Evolutionary conservation across 1,140 invertebrate genomes (phyloP).

Genomic region (Sesamia nonagrioides): DNA sequence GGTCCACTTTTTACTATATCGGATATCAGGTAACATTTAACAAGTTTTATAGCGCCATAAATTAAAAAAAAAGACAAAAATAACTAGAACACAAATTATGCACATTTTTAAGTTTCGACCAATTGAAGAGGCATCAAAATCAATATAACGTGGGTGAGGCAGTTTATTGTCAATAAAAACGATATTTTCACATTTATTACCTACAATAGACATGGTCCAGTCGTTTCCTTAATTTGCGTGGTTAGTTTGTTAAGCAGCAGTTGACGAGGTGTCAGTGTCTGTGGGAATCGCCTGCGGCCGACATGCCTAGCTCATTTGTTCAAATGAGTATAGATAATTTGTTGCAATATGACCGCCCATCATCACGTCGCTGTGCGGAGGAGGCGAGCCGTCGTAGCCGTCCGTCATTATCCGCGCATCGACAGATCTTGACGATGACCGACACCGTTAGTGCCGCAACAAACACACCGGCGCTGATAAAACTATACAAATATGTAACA

Average conservation of each 20-base stretch:
- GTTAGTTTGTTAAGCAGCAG: constrained; percentile 67
- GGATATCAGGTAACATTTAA: background rate
- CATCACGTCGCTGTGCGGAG: constrained; percentile 11
- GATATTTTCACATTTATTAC: constrained; percentile 10
- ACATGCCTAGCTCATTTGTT: constrained; percentile 65
- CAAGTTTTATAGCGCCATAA: background rate
- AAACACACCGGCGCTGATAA: constrained; percentile 9
- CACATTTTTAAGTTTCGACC: constrained; percentile 3
- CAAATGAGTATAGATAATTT: constrained; percentile 73
- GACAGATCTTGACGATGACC: constrained; percentile 14
- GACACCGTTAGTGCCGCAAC: constrained; percentile 24
- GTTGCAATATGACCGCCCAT: constrained; percentile 34
- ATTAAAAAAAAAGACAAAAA: constrained; percentile 11
- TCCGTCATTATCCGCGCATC: constrained; percentile 42
- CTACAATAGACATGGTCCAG: background rate
- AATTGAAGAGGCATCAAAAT: background rate
- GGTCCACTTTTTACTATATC: background rate
- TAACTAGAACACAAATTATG: constrained; percentile 9
- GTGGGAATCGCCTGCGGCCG: constrained; percentile 77
- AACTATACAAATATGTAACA: constrained; percentile 40
- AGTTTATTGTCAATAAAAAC: constrained; percentile 23
- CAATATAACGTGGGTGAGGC: constrained; percentile 3
- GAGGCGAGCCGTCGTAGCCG: background rate
- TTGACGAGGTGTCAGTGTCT: constrained; percentile 56
- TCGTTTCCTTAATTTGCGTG: constrained; percentile 65